Percentiles rank a stretch among this genome's conserved stretches.
These are phyloP conservation scores for Petrolisthes manimaculis DNA, from an alignment of 2,888 invertebrate genomes.

Conservation along the genomic window DNA sequence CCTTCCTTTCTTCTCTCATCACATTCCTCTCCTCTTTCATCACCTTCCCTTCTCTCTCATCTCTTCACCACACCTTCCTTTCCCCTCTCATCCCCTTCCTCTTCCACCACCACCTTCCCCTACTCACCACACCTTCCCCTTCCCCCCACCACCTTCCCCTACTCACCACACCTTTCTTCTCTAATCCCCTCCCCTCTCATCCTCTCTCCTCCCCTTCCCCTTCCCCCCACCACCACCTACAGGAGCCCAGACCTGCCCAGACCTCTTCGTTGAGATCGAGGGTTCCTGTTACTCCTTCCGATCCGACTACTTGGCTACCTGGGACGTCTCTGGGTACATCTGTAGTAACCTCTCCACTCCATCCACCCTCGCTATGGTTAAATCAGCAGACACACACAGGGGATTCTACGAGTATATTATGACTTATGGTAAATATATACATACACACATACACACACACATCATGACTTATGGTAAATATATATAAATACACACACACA, in stretches of 20 bases:
- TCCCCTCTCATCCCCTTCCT: neutral
- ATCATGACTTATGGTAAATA: no score
- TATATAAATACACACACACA: no score
- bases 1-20: neutral
- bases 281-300: constrained; percentile 5
- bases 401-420: constrained; percentile 14
- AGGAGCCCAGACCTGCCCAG: constrained; percentile 1
- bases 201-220: neutral
- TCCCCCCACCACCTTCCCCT: neutral
- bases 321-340: neutral
- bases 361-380: neutral
- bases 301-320: neutral
- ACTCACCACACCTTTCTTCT: neutral
- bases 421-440: neutral
- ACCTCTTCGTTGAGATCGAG: neutral
- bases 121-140: no score
- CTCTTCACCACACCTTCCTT: neutral
- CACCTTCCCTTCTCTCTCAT: no score
- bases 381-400: neutral
- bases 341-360: neutral
- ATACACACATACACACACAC: no score
- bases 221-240: neutral
- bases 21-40: neutral
- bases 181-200: neutral
- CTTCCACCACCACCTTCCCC: neutral